Conservation (phyloP, 2,888 invertebrate species). For the Calameuta idolon region DNA sequence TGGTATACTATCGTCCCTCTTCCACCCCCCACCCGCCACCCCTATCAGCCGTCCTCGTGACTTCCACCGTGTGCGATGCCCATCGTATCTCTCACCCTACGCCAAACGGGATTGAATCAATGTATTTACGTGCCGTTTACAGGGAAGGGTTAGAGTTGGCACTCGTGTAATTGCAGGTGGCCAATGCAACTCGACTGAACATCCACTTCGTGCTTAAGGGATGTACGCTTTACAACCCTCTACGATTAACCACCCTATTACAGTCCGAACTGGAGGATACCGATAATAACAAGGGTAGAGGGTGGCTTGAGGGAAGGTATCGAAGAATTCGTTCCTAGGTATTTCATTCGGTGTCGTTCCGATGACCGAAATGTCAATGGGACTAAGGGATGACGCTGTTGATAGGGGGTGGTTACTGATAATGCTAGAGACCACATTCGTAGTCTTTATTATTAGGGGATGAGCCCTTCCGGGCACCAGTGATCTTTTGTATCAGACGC, state of each 20-base stretch:
- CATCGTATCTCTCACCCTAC: conserved; percentile 37
- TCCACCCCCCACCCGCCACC: too few species aligned
- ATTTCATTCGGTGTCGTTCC: too few species aligned
- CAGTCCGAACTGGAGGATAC: too few species aligned
- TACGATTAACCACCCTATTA: too few species aligned
- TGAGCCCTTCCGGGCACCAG: neutral
- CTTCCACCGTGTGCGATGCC: too few species aligned
- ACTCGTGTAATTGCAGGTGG: conserved; percentile 61
- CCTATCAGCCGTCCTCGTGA: neutral
- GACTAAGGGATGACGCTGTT: neutral
- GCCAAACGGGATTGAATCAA: conserved; percentile 67
- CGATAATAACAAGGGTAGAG: too few species aligned
- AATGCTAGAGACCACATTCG: conserved; percentile 30
- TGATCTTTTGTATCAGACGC: conserved; percentile 33
- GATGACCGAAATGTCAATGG: neutral
- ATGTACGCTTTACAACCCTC: neutral
- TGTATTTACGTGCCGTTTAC: conserved; percentile 67
- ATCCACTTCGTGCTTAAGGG: conserved; percentile 31
- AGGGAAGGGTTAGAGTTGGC: conserved; percentile 57
- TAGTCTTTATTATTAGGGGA: conserved; percentile 5
- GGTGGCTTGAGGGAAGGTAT: too few species aligned
- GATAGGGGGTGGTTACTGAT: neutral
- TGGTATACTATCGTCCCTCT: conserved; percentile 13
- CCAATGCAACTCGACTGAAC: conserved; percentile 39
- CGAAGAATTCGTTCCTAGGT: too few species aligned